phyloP scores from a whole-genome alignment of 2,888 invertebrate genomes.

The Himalopsyche anomala region DNA sequence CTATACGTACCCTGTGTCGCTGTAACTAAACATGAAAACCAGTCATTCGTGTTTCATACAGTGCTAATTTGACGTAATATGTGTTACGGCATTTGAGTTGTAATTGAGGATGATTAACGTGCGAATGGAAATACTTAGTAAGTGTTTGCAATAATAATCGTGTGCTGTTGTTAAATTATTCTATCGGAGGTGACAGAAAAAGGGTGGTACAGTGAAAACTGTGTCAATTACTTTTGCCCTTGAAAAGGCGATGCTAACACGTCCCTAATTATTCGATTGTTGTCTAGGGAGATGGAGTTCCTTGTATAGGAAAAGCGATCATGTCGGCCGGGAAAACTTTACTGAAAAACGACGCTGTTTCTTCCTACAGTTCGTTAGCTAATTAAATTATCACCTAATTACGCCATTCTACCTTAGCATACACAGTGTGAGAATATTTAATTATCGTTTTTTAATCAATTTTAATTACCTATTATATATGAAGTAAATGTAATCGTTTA shows the following conservation, averaged over 20 bases:
- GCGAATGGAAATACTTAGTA: neutral
- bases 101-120: neutral
- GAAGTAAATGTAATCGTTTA: no score
- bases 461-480: no score
- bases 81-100: neutral
- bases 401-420: no score
- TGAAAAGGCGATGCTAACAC: neutral
- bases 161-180: neutral
- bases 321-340: no score
- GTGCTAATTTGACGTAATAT: conserved; percentile 7
- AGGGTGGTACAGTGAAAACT: conserved; percentile 1
- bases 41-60: neutral
- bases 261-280: neutral
- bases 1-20: neutral
- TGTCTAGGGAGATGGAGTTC: neutral
- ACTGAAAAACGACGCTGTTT: no score
- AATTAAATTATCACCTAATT: no score
- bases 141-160: neutral
- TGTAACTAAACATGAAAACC: neutral
- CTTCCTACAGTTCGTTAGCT: no score
- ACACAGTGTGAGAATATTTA: no score
- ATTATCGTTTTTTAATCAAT: no score
- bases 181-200: neutral
- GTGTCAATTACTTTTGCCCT: neutral
- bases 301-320: no score